Base-by-base conservation (phyloP, 2,888 invertebrate species). In the Lysandra coridon region DNA sequence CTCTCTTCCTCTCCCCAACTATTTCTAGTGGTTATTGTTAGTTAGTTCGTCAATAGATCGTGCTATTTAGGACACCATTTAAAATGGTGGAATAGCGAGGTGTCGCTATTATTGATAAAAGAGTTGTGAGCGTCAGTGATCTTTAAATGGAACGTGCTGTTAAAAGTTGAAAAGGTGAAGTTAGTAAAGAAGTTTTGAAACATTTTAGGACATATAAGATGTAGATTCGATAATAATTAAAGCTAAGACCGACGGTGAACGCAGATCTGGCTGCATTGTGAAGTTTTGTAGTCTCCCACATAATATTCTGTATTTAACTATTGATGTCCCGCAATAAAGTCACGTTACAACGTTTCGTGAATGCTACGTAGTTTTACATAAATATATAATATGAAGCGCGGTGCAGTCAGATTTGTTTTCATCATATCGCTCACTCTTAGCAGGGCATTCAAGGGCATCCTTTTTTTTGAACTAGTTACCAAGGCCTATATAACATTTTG, bases 111-210 rank as follows among this genome's bases (percentile, higher is more conserved):
- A 69, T 69, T 69, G 69, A 5, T 69, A 30, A 64, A 30, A 69
- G 69, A 69, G 69, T 37, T 37, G 69, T 37, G 69, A 69, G 69
- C 69, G 37, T 69, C 33, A 69, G 69, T 69, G 69, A 69, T 12
- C 12, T 2, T 30, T 33, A 69, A 14, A 2, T 37, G 33, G 33
- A 69, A 14, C 14, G 14, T 37, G 14, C 17, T 64, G 64, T n/a
- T 64, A 64, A 23, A 62, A 30, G 3, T 64, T 17, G 6, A 5
- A 6, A 33, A 69, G 17, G 14, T 6, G 17, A 14, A 37, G 69
- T 37, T 33, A 69, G 69, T 69, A 69, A 33, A 33, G 5, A 30
- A 33, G 30, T 33, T 14, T 14, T 69, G 33, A 14, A 69, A 33
- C 0, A 33, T 17, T 69, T 69, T 30, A 69, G 69, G 23, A 69